A percentile compares a stretch with the other conserved stretches of the same genome.
phyloP scores from a whole-genome alignment of 2,113 vertebrate genomes.

The Hypomesus transpacificus region DNA sequence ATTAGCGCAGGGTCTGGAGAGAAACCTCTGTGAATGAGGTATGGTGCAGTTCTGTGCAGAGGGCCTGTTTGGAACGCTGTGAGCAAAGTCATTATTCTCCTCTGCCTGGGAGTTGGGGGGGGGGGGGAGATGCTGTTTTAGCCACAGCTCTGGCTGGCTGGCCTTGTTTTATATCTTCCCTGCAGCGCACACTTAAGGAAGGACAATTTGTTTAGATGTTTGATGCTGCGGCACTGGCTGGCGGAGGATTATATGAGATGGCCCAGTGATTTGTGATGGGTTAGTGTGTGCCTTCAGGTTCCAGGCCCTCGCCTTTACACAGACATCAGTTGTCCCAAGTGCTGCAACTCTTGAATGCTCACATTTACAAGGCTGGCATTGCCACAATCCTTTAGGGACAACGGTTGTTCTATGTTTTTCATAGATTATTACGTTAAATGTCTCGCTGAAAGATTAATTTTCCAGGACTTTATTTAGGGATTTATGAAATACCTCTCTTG shows the following conservation, averaged over 20 bases:
- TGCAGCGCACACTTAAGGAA: constrained; percentile 53
- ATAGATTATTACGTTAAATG: constrained; percentile 25
- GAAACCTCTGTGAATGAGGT: constrained; percentile 7
- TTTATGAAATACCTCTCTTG: constrained; percentile 51
- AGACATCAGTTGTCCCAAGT: constrained; percentile 46
- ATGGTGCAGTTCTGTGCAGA: constrained; percentile 10
- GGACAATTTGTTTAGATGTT: constrained; percentile 69
- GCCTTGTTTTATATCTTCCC: constrained; percentile 57
- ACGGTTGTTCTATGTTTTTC: constrained; percentile 36
- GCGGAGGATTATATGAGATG: constrained; percentile 64
- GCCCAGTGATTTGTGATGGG: constrained; percentile 62
- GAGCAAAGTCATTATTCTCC: constrained; percentile 30
- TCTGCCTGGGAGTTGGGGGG: constrained; percentile 17
- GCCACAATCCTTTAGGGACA: constrained; percentile 11
- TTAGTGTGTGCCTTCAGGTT: constrained; percentile 47
- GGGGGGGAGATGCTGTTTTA: constrained; percentile 30
- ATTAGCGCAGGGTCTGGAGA: constrained; percentile 8
- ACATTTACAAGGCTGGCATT: constrained; percentile 35
- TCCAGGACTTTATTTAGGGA: constrained; percentile 51
- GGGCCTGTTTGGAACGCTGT: constrained; percentile 27
- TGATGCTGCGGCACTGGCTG: constrained; percentile 55
- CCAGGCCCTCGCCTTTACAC: constrained; percentile 49
- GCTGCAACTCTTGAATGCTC: constrained; percentile 27
- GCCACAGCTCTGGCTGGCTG: constrained; percentile 33
- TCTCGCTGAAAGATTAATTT: constrained; percentile 50